Evolutionary conservation across 1,140 invertebrate species (phyloP).

Genomic region (Drosophila pandora): DNA sequence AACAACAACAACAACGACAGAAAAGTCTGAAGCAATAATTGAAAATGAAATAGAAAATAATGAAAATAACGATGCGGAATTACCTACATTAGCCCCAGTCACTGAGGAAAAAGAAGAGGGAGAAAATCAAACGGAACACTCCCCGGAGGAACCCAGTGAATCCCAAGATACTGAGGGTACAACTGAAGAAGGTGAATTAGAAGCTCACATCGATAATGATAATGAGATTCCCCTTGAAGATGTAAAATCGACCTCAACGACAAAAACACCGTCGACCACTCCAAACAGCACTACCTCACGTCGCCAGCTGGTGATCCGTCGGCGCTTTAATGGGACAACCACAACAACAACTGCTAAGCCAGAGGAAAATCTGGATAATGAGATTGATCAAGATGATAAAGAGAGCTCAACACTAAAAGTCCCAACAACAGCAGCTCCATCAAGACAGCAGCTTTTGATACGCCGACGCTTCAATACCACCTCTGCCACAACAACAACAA

Average conservation of each 20-base stretch:
- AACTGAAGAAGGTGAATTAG: slow-evolving; percentile 24
- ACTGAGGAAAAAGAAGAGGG: not conserved
- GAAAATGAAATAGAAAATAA: slow-evolving; percentile 3
- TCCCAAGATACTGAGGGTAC: slow-evolving; percentile 1
- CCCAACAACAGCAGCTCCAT: slow-evolving; percentile 1
- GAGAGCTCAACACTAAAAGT: slow-evolving; percentile 9
- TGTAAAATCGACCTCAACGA: not conserved
- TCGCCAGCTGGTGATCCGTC: slow-evolving; percentile 38
- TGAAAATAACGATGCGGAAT: not conserved
- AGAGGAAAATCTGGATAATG: slow-evolving; percentile 25
- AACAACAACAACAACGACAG: slow-evolving; percentile 22
- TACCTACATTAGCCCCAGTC: slow-evolving; percentile 1
- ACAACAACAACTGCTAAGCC: slow-evolving; percentile 2
- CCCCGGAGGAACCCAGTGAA: not conserved
- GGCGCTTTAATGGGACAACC: slow-evolving; percentile 33
- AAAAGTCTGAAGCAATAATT: not conserved
- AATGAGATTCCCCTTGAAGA: slow-evolving; percentile 29
- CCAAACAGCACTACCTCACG: slow-evolving; percentile 9
- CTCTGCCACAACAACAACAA: slow-evolving; percentile 24
- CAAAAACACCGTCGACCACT: not conserved
- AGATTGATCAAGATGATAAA: slow-evolving; percentile 7
- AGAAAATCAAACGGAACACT: not conserved
- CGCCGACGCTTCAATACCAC: slow-evolving; percentile 41
- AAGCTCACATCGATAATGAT: slow-evolving; percentile 29
- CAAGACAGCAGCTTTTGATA: slow-evolving; percentile 36